These are phyloP conservation scores for Choloepus didactylus DNA, from an alignment of 2,797 vertebrate species.

Conservation along the genomic window DNA sequence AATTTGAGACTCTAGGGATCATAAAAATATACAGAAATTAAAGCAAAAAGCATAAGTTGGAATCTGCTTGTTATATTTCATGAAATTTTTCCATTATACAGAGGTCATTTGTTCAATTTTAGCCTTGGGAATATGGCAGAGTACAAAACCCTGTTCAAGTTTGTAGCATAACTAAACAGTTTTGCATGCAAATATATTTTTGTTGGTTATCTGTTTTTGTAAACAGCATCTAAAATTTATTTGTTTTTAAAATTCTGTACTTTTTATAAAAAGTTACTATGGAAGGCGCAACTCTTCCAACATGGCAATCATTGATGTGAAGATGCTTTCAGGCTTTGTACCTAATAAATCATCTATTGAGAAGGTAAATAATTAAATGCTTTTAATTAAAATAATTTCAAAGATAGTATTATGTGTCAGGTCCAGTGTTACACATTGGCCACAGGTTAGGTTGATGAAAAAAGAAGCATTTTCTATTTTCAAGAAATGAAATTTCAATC, in stretches of 20 bases:
- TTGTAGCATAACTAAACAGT: not conserved
- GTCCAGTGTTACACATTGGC: not conserved
- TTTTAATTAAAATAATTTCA: not conserved
- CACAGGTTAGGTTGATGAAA: not conserved
- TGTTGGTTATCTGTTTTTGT: not conserved
- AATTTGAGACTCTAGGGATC: not conserved
- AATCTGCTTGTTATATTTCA: not conserved
- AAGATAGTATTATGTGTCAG: not conserved
- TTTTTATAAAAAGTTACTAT: conserved; percentile 76
- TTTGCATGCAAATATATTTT: not conserved
- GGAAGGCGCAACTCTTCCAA: conserved; percentile 84
- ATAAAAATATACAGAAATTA: not conserved
- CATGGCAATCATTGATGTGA: conserved; percentile 86
- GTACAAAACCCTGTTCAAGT: not conserved
- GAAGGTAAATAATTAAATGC: conserved; percentile 78
- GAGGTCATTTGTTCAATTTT: not conserved
- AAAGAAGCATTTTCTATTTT: not conserved
- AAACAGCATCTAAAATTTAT: not conserved
- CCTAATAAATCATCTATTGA: conserved; percentile 82
- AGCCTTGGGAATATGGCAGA: not conserved
- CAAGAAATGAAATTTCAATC: not conserved
- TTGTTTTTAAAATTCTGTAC: not conserved
- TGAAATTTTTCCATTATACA: not conserved
- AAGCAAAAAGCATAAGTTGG: not conserved
- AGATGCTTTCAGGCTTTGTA: conserved; percentile 86